phyloP scores from a whole-genome alignment of 2,797 vertebrate genomes.

The Platalea minor region DNA sequence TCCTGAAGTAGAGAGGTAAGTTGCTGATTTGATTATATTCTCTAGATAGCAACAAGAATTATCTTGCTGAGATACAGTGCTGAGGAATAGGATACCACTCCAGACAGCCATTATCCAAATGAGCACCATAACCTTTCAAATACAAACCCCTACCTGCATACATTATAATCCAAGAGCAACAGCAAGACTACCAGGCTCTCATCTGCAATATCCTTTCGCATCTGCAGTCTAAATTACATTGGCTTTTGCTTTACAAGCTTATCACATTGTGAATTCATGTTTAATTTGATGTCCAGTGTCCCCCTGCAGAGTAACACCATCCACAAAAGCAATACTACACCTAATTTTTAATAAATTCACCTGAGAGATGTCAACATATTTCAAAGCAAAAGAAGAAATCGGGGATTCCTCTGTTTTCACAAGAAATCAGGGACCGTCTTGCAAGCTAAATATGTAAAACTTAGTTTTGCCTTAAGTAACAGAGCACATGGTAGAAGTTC shows the following conservation, averaged over 20 bases:
- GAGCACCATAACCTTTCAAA: not conserved
- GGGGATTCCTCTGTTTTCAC: not conserved
- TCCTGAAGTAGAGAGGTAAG: not conserved
- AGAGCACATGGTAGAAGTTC: not conserved
- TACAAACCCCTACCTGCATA: not conserved
- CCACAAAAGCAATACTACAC: not conserved
- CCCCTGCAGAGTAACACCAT: not conserved
- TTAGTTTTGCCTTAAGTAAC: not conserved
- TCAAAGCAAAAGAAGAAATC: not conserved
- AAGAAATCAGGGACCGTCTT: not conserved
- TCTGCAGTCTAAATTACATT: not conserved
- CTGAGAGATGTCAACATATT: not conserved
- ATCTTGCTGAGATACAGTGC: not conserved
- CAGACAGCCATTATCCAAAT: not conserved
- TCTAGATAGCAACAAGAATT: not conserved
- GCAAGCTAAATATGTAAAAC: not conserved
- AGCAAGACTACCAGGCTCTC: not conserved
- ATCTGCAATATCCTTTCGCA: not conserved
- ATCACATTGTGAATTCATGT: not conserved
- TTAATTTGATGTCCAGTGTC: not conserved
- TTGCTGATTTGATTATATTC: not conserved
- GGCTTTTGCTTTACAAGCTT: slow-evolving; percentile 12
- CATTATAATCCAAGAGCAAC: not conserved
- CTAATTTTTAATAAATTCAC: not conserved
- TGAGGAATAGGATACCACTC: not conserved